These are phyloP conservation scores for Scaeva pyrastri DNA, from an alignment of 2,888 invertebrate species.

Conservation along the genomic window DNA sequence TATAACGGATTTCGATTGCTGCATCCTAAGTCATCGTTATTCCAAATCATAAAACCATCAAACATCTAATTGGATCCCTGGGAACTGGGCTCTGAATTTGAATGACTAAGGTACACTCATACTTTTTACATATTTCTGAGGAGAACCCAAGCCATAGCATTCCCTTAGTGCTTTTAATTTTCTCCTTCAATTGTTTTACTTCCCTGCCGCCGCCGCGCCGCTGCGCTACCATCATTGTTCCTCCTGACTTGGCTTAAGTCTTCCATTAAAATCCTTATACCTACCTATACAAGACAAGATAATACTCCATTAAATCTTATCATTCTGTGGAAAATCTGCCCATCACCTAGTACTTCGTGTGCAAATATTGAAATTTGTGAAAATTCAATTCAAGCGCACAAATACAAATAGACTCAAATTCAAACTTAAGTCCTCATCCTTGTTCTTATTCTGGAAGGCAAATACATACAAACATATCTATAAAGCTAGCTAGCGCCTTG, in stretches of 20 bases:
- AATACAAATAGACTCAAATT: constrained; percentile 67
- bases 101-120: neutral
- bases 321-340: constrained; percentile 66
- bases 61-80: constrained; percentile 19
- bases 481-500: constrained; percentile 9
- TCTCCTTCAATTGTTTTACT: constrained; percentile 11
- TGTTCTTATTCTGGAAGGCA: constrained; percentile 52
- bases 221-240: neutral
- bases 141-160: neutral
- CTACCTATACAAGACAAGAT: constrained; percentile 42
- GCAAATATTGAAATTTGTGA: constrained; percentile 76
- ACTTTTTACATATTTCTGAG: neutral
- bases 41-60: constrained; percentile 14
- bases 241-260: neutral
- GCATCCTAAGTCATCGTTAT: no score
- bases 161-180: constrained; percentile 63
- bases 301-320: constrained; percentile 73
- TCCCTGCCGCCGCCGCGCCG: neutral
- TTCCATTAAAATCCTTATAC: constrained; percentile 15
- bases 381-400: constrained; percentile 75
- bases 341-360: constrained; percentile 71
- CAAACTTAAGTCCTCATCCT: constrained; percentile 50
- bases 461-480: constrained; percentile 35
- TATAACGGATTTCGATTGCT: no score
- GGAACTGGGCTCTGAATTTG: neutral